Conservation (phyloP, 2,888 invertebrate genomes). For the Stictocephala bisonia region DNA sequence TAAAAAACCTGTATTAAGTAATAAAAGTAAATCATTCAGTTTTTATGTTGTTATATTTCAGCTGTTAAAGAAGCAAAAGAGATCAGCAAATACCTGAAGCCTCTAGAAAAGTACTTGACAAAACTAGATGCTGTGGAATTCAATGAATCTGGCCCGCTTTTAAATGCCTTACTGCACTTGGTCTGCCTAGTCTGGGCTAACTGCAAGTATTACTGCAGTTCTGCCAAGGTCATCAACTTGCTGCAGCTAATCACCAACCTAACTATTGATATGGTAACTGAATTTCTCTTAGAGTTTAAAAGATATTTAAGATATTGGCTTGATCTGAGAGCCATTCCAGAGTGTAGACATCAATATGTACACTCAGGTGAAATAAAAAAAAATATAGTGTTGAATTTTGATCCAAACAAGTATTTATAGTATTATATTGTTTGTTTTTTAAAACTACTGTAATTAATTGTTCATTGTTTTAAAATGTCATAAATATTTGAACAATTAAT, state of each 20-base stretch:
- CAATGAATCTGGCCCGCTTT: constrained; percentile 69
- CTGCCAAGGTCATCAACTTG: constrained; percentile 74
- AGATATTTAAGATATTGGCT: not conserved
- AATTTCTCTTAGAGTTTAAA: no score
- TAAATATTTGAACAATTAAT: no score
- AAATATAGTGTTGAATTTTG: no score
- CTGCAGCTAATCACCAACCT: constrained; percentile 85
- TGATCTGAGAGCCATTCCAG: not conserved
- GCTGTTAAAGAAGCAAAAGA: constrained; percentile 87
- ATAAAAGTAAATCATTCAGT: constrained; percentile 56
- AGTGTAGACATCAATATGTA: no score
- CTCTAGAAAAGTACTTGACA: constrained; percentile 77
- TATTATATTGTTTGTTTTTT: no score
- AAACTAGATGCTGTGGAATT: constrained; percentile 78
- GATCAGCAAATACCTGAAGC: constrained; percentile 81
- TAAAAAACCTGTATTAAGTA: no score
- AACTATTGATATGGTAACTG: constrained; percentile 75
- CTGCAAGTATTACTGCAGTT: constrained; percentile 79
- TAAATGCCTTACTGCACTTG: constrained; percentile 80
- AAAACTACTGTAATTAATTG: no score
- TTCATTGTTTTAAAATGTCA: no score
- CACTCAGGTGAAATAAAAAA: no score
- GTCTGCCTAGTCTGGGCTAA: constrained; percentile 88
- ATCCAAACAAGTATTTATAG: no score
- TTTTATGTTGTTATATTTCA: constrained; percentile 61